A percentile compares a stretch with the other conserved stretches of the same genome.
phyloP scores from a whole-genome alignment of 2,113 vertebrate species.

The Pycnonotus jocosus region DNA sequence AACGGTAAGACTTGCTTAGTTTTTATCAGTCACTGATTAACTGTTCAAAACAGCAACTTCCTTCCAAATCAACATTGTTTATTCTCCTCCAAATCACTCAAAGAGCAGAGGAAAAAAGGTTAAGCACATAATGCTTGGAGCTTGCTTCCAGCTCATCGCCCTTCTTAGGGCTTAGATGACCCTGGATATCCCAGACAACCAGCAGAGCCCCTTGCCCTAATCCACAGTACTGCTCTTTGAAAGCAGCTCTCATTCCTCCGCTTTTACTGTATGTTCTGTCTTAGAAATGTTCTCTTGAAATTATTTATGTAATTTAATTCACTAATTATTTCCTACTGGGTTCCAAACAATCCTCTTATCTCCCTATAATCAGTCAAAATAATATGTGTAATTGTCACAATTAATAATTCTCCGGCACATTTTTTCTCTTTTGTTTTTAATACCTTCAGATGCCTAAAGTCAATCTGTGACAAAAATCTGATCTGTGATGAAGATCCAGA shows the following conservation, averaged over 20 bases:
- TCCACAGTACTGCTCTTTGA: background rate
- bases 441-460: background rate
- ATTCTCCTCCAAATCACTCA: background rate
- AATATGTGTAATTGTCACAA: background rate
- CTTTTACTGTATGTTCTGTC: background rate
- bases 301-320: background rate
- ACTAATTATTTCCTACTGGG: background rate
- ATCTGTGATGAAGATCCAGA: background rate
- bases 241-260: background rate
- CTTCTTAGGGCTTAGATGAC: conserved; percentile 27
- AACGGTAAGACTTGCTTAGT: background rate
- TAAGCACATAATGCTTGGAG: conserved; percentile 41
- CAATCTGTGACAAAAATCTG: background rate
- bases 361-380: background rate
- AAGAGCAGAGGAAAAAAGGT: conserved; percentile 21
- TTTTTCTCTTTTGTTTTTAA: background rate
- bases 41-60: background rate
- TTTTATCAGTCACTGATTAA: background rate
- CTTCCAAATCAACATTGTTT: background rate
- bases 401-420: background rate
- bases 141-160: conserved; percentile 18
- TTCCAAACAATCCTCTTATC: background rate
- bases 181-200: background rate
- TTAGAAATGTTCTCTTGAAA: background rate
- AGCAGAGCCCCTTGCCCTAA: background rate